These are phyloP conservation scores for Sus cebifrons DNA, from an alignment of 2,797 vertebrate species.

Conservation along the genomic window DNA sequence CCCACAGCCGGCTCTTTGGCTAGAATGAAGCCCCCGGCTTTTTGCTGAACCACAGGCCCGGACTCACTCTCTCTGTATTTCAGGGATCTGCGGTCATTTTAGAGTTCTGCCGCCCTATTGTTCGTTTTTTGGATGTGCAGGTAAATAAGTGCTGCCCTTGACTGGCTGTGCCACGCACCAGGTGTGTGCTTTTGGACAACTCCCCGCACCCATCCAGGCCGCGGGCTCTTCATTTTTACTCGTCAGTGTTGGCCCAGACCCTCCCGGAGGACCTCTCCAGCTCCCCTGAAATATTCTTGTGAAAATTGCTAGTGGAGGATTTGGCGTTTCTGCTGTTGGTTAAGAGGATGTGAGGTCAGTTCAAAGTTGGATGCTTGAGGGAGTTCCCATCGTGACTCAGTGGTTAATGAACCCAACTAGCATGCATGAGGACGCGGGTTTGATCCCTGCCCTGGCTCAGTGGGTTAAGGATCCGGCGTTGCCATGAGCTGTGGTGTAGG, in stretches of 20 bases:
- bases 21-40: background rate
- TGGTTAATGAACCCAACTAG: too few relatives aligned
- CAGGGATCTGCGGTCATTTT: background rate
- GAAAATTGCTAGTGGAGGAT: background rate
- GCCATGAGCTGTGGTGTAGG: too few relatives aligned
- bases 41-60: background rate
- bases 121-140: background rate
- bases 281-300: background rate
- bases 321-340: background rate
- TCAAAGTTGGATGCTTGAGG: background rate
- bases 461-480: too few relatives aligned
- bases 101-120: background rate
- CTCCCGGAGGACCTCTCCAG: background rate
- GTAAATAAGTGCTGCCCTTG: background rate
- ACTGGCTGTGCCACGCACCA: background rate
- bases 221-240: background rate
- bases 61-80: background rate
- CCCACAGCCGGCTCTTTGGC: background rate
- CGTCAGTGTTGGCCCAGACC: background rate
- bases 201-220: background rate
- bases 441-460: too few relatives aligned
- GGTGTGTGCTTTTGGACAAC: background rate
- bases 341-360: background rate
- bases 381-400: too few relatives aligned
- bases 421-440: too few relatives aligned